These are phyloP conservation scores for Styela clava DNA, from an alignment of 23 tunicate species.

Conservation along the genomic window DNA sequence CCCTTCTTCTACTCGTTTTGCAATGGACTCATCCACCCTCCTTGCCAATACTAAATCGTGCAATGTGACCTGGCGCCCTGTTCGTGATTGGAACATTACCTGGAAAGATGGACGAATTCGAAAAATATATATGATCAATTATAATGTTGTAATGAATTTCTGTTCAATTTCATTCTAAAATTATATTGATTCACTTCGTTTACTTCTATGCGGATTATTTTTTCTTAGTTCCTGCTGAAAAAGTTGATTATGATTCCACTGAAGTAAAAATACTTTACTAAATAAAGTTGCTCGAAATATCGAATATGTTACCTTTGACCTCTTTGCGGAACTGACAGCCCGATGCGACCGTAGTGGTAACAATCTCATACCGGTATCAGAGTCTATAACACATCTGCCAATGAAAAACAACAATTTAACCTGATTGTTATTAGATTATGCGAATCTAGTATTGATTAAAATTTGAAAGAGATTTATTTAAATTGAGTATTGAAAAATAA, in stretches of 20 bases:
- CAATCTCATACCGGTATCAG: slow-evolving; percentile 85
- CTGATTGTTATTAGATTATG: no score
- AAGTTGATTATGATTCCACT: no score
- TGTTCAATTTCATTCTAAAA: neutral
- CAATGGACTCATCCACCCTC: slow-evolving; percentile 61
- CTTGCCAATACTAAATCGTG: slow-evolving; percentile 75
- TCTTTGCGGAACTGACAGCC: slow-evolving; percentile 20
- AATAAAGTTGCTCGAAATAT: no score
- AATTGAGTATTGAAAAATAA: no score
- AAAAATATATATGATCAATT: neutral
- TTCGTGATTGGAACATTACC: slow-evolving; percentile 83
- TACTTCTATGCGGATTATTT: neutral
- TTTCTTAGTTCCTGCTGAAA: no score
- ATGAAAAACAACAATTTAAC: neutral
- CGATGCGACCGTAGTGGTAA: slow-evolving; percentile 64
- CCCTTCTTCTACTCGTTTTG: slow-evolving; percentile 65
- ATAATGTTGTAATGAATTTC: neutral
- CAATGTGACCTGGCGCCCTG: slow-evolving; percentile 47
- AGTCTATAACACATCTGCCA: slow-evolving; percentile 81
- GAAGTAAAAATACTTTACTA: no score
- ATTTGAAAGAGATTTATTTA: no score
- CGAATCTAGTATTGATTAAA: no score
- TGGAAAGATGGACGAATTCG: neutral
- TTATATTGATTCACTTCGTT: neutral
- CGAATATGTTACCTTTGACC: slow-evolving; percentile 67